These are phyloP conservation scores for Plecotus auritus DNA, from an alignment of 2,113 vertebrate genomes.

Conservation along the genomic window DNA sequence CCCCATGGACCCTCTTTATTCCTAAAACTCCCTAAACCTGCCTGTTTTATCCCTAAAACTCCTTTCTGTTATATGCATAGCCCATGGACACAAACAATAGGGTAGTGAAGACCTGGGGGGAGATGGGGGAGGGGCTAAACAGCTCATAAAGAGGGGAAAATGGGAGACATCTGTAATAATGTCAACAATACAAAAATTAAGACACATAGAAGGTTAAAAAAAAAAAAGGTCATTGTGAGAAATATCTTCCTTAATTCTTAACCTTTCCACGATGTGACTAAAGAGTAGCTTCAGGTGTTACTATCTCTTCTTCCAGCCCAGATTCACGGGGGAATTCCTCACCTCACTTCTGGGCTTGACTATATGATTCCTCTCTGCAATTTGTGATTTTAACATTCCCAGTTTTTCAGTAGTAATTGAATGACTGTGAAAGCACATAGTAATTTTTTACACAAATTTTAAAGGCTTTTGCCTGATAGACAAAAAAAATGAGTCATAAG, in stretches of 20 bases:
- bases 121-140: too few species aligned
- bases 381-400: neutral
- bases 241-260: neutral
- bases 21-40: too few species aligned
- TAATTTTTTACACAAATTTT: neutral
- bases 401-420: neutral
- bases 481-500: neutral
- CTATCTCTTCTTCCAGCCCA: neutral
- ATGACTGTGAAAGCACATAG: neutral
- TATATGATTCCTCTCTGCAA: neutral
- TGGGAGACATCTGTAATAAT: too few species aligned
- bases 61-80: too few species aligned
- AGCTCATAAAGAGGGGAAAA: too few species aligned
- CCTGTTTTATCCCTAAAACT: too few species aligned
- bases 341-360: neutral
- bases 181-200: too few species aligned
- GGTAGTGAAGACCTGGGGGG: too few species aligned
- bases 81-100: too few species aligned
- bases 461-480: neutral
- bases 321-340: neutral
- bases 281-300: neutral
- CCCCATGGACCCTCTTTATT: too few species aligned
- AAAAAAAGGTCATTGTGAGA: neutral
- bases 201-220: too few species aligned
- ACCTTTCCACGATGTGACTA: neutral